Evolutionary conservation across 2,888 invertebrate genomes (phyloP), one percentile per base, ranked within the genome.

Genomic region (Choristoneura rosaceana): DNA sequence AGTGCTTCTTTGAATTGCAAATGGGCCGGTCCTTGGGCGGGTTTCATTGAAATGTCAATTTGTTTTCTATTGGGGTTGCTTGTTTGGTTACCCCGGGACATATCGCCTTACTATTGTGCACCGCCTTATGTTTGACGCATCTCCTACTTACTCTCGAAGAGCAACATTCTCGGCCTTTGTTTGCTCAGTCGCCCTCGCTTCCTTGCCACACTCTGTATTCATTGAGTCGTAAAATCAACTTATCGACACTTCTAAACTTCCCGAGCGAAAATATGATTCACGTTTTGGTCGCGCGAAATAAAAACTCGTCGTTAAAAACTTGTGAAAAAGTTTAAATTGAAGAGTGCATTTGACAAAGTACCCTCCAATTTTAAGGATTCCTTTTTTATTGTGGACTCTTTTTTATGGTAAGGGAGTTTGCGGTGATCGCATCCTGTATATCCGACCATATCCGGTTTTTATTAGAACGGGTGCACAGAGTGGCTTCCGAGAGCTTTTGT

Each of bases 11-110:
- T 93, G 93, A 93, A 92, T 93, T 93, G 93, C 92, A 93, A 94
- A 93, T 93, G 85, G 81, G 83, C 79, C 76, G 84, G 87, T 87
- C 90, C 87, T 86, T 84, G 86, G 88, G 86, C 86, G 86, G 84
- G 84, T 83, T 80, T 90, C 84, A 93, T 93, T 91, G 90, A 93
- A 91, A 92, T 89, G 93, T 92, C 93, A 93, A 93, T 93, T 93
- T 93, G 92, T 94, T 93, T 92, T 92, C 92, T 90, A 91, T 92
- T 88, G 90, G 90, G 90, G 89, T 88, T 81, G 78, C 79, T 78
- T 83, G 84, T 87, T 85, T 82, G 86, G 85, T 83, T 84, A 84
- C 83, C 79, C 79, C 81, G 80, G 79, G 85, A 85, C 87, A 87
- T 87, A 89, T 87, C 87, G 86, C 74, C 83, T 84, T 81, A 81